Evolutionary conservation across 2,113 vertebrate species (phyloP).

Genomic region (Geococcyx californianus): DNA sequence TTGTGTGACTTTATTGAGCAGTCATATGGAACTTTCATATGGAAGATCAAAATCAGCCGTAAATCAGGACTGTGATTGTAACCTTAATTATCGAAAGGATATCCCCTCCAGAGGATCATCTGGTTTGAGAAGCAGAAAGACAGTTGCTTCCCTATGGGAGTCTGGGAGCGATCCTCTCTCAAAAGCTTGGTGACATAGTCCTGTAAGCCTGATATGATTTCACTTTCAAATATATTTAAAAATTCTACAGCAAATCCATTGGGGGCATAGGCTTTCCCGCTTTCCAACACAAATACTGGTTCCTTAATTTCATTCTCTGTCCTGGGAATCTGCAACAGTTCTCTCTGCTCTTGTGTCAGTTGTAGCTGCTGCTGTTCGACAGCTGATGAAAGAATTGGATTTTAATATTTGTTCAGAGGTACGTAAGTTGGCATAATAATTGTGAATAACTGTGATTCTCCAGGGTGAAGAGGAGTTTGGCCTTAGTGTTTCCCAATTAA

Average conservation of each 20-base stretch:
- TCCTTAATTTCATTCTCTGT: slow-evolving; percentile 51
- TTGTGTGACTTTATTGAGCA: not conserved
- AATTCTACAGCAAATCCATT: slow-evolving; percentile 61
- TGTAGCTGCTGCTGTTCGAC: slow-evolving; percentile 14
- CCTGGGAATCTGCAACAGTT: slow-evolving; percentile 67
- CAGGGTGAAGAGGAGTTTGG: not conserved
- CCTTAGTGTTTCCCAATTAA: not conserved
- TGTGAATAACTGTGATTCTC: slow-evolving; percentile 37
- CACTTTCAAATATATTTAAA: slow-evolving; percentile 73
- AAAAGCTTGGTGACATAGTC: slow-evolving; percentile 66
- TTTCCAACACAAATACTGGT: slow-evolving; percentile 60
- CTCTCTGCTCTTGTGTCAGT: slow-evolving; percentile 38
- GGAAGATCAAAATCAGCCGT: slow-evolving; percentile 9
- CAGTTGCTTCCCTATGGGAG: slow-evolving; percentile 39
- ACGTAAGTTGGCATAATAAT: slow-evolving; percentile 5
- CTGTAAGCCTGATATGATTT: slow-evolving; percentile 58
- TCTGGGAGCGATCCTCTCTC: slow-evolving; percentile 58
- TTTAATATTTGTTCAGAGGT: slow-evolving; percentile 61
- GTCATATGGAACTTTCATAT: not conserved
- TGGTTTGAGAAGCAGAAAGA: slow-evolving; percentile 38
- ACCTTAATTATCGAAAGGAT: slow-evolving; percentile 46
- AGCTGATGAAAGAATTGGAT: slow-evolving; percentile 57
- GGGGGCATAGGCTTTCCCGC: slow-evolving; percentile 41
- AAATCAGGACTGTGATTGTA: not conserved
- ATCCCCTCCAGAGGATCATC: slow-evolving; percentile 52